phyloP scores from a whole-genome alignment of 2,113 vertebrate genomes.

The Pogona vitticeps region DNA sequence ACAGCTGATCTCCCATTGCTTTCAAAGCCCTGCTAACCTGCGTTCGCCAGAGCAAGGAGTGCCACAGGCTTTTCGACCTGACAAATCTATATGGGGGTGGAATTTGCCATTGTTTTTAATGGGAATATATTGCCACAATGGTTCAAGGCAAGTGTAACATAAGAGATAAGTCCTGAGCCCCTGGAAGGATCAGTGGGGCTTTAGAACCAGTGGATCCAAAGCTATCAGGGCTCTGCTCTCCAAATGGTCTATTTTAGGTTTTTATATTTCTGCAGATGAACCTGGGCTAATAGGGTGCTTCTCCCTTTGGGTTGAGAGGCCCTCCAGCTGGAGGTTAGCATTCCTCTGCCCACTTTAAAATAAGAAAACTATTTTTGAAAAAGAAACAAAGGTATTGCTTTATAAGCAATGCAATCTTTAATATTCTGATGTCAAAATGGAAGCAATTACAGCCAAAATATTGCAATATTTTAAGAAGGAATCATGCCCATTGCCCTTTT shows the following conservation, averaged over 20 bases:
- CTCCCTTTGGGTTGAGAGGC: too few species aligned
- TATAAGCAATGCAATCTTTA: constrained; percentile 44
- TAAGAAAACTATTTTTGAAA: neutral
- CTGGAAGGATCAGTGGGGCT: neutral
- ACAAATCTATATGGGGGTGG: too few species aligned
- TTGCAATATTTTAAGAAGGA: constrained; percentile 17
- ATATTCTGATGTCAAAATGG: constrained; percentile 44
- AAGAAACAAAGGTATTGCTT: neutral
- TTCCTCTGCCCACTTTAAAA: neutral
- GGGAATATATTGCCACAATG: neutral
- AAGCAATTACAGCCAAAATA: constrained; percentile 56
- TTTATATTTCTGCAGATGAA: neutral
- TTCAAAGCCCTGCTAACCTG: too few species aligned
- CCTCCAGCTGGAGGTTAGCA: neutral
- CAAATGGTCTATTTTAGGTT: neutral
- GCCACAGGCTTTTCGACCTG: too few species aligned
- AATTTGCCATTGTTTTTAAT: too few species aligned
- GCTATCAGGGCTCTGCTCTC: neutral
- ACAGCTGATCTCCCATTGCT: too few species aligned
- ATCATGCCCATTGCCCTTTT: too few species aligned
- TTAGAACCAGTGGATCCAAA: neutral
- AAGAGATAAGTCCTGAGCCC: neutral
- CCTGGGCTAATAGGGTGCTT: too few species aligned
- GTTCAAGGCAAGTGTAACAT: neutral
- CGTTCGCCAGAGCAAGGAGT: too few species aligned